Conservation (phyloP, 2,888 invertebrate genomes). For the Hofmannophila pseudospretella region DNA sequence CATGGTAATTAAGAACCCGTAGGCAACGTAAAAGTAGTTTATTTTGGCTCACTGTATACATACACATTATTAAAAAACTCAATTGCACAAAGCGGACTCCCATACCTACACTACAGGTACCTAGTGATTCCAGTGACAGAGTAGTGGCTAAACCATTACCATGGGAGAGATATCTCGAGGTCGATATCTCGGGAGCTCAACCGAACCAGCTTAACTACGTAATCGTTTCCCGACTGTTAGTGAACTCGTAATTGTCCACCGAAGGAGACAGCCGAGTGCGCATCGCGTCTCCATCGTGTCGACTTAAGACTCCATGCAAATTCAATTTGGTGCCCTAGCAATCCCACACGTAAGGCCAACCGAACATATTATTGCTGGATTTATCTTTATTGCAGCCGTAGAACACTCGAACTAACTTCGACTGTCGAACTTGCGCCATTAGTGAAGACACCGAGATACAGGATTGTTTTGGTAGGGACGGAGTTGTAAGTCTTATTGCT, state of each 20-base stretch:
- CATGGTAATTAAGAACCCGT: too few relatives aligned
- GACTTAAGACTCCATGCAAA: constrained; percentile 77
- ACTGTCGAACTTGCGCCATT: constrained; percentile 77
- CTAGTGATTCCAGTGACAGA: neutral
- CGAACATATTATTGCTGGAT: constrained; percentile 77
- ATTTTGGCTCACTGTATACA: too few relatives aligned
- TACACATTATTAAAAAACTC: too few relatives aligned
- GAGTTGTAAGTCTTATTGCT: constrained; percentile 78
- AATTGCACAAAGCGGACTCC: too few relatives aligned
- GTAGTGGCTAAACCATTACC: constrained; percentile 7
- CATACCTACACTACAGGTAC: too few relatives aligned
- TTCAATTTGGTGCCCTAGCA: constrained; percentile 75
- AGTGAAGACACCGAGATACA: constrained; percentile 76
- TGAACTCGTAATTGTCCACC: constrained; percentile 61
- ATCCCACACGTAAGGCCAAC: constrained; percentile 72
- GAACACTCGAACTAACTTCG: constrained; percentile 76
- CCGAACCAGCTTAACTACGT: constrained; percentile 43
- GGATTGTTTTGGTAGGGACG: constrained; percentile 74
- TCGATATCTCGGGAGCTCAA: constrained; percentile 21
- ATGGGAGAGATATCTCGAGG: neutral
- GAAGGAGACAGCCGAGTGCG: constrained; percentile 48
- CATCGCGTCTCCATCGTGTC: constrained; percentile 58
- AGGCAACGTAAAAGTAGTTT: too few relatives aligned
- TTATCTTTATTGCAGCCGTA: constrained; percentile 77
- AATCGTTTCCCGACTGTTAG: constrained; percentile 53